Base-by-base conservation (phyloP, 1,140 invertebrate species). In the Euwallacea fornicatus region DNA sequence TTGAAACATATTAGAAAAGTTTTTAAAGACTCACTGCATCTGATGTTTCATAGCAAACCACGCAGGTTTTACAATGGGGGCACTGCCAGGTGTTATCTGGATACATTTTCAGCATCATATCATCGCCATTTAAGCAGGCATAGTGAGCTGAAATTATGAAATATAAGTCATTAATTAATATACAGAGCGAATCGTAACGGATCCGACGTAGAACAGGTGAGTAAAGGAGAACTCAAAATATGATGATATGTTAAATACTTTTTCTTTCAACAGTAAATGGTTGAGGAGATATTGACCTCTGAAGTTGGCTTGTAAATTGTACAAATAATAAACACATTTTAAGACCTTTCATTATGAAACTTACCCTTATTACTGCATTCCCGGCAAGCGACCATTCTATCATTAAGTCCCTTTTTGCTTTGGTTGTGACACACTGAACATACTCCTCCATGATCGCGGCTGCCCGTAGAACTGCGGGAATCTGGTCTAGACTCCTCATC, bases 331-430 rank as follows among this genome's bases (percentile, higher is more conserved):
- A n/a, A n/a, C n/a, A n/a, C n/a, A n/a, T n/a, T 33, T 33, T 33
- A 4, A 33, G 21, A 33, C 21, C 21, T 33, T 33, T 33, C 21
- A 33, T 33, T 33, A 33, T 4, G 4, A 33, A 33, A 33, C 21
- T 33, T 83, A 91, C 90, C 90, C 88, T 91, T 90, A 67, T 90
- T 90, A 64, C 88, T 90, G 74, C 93, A 95, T 79, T 93, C 91
- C 61, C 89, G 83, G 80, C 93, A 95, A 69, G 88, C 85, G 1
- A 94, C 85, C 47, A 94, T 83, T 58, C 85, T 85, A 78, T 93
- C 92, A 75, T 82, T 83, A 16, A 85, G 84, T 0, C 87, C 88
- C 73, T 84, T 81, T 73, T 83, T 82, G 73, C 84, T 85, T 59
- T 86, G 84, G 16, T 84, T 76, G 56, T 84, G 82, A 72, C 86